These are phyloP conservation scores for Zosterops pallidus DNA, from an alignment of 2,113 vertebrate genomes.

Conservation along the genomic window DNA sequence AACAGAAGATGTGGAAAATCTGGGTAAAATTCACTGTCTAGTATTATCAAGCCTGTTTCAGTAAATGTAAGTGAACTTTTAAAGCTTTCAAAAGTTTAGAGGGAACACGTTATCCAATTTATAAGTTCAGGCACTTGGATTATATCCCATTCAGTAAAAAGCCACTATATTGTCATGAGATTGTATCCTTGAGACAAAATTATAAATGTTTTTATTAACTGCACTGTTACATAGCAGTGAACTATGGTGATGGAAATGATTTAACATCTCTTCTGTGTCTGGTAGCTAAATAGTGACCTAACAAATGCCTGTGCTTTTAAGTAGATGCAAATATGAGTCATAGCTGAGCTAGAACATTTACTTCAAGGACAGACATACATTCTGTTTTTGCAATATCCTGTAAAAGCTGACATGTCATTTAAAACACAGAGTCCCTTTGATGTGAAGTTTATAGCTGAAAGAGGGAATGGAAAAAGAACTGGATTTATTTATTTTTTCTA, in stretches of 20 bases:
- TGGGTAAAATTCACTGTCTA: background rate
- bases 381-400: background rate
- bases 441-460: background rate
- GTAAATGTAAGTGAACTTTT: background rate
- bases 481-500: background rate
- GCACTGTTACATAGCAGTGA: background rate
- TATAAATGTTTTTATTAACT: background rate
- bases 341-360: slow-evolving; percentile 19
- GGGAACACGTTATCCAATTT: background rate
- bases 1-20: background rate
- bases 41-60: background rate
- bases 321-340: slow-evolving; percentile 29
- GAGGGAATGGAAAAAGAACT: background rate
- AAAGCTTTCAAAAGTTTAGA: background rate
- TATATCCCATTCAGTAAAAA: background rate
- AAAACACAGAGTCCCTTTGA: background rate
- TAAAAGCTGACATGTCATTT: slow-evolving; percentile 25
- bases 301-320: background rate
- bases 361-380: slow-evolving; percentile 33
- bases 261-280: background rate
- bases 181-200: background rate
- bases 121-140: background rate
- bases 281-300: background rate
- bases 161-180: background rate
- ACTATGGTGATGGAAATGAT: background rate